Conservation (phyloP, 2,797 vertebrate genomes). For the Nannoperca australis region DNA sequence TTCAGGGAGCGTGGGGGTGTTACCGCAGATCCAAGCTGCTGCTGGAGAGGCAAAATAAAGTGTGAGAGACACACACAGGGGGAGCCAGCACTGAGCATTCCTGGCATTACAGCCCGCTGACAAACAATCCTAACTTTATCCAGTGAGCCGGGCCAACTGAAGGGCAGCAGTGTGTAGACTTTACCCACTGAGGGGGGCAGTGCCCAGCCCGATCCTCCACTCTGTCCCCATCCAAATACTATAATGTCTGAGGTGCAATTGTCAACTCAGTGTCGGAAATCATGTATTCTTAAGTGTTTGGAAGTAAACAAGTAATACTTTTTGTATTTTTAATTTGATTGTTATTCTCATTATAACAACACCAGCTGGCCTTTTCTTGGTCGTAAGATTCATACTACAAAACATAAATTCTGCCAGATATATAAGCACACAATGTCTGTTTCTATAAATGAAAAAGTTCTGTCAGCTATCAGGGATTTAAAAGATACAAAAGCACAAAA, state of each 20-base stretch:
- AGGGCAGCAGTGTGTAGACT: constrained; percentile 86
- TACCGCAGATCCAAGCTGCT: constrained; percentile 49
- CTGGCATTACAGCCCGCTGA: constrained; percentile 85
- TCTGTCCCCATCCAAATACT: constrained; percentile 67
- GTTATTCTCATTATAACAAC: constrained; percentile 3
- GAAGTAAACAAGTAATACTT: neutral
- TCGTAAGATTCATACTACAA: constrained; percentile 24
- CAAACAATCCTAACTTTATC: constrained; percentile 90
- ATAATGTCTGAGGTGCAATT: constrained; percentile 48
- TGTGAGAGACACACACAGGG: constrained; percentile 70
- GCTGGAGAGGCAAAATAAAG: constrained; percentile 64
- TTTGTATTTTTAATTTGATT: constrained; percentile 25
- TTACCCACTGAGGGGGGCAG: constrained; percentile 76
- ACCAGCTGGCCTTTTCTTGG: constrained; percentile 13
- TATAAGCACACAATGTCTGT: constrained; percentile 42
- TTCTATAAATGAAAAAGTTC: constrained; percentile 65
- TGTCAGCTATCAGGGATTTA: constrained; percentile 61
- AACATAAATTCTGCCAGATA: constrained; percentile 44
- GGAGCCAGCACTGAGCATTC: constrained; percentile 82
- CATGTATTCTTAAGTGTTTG: constrained; percentile 1
- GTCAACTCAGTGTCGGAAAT: constrained; percentile 34
- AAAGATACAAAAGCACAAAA: constrained; percentile 70
- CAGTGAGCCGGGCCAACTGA: constrained; percentile 80
- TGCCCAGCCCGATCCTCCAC: constrained; percentile 60
- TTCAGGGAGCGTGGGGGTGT: constrained; percentile 55